Percentiles rank a stretch among this genome's conserved stretches.
phyloP scores from a whole-genome alignment of 2,113 vertebrate species.

The Phalacrocorax brasilianus region DNA sequence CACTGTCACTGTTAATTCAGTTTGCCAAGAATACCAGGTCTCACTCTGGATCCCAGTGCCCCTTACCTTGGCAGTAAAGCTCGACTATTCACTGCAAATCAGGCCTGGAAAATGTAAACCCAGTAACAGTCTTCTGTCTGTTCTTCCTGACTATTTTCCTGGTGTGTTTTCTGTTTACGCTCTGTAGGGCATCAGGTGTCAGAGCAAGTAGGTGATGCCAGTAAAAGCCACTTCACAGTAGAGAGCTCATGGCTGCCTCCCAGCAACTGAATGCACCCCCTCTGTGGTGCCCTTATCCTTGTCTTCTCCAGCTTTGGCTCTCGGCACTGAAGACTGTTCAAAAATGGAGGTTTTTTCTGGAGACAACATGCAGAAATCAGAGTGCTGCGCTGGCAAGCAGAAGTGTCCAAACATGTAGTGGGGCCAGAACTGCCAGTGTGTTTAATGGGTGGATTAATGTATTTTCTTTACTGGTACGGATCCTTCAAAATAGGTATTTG shows the following conservation, averaged over 20 bases:
- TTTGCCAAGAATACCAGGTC: neutral
- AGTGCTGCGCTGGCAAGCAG: slow-evolving; percentile 32
- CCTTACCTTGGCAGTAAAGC: neutral
- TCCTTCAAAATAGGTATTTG: neutral
- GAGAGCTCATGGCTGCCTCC: slow-evolving; percentile 33
- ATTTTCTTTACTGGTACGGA: slow-evolving; percentile 16
- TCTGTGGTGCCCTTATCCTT: slow-evolving; percentile 52
- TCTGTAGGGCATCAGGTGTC: slow-evolving; percentile 41
- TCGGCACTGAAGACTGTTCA: neutral
- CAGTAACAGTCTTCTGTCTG: slow-evolving; percentile 41
- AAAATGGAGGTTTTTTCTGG: slow-evolving; percentile 54
- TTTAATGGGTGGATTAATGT: slow-evolving; percentile 13
- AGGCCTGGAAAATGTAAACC: slow-evolving; percentile 42
- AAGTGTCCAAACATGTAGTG: slow-evolving; percentile 10
- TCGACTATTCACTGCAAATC: slow-evolving; percentile 4
- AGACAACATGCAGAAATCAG: slow-evolving; percentile 24
- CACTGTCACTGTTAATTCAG: neutral
- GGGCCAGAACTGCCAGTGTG: slow-evolving; percentile 22
- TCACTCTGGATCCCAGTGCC: neutral
- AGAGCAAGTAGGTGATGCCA: slow-evolving; percentile 41
- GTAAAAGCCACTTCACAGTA: slow-evolving; percentile 49
- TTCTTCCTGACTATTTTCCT: slow-evolving; percentile 17
- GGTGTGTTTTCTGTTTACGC: slow-evolving; percentile 36
- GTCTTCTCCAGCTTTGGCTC: slow-evolving; percentile 18
- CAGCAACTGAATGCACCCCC: slow-evolving; percentile 11